Conservation (phyloP, 2,888 invertebrate genomes). For the Trachelus iudaicus region DNA sequence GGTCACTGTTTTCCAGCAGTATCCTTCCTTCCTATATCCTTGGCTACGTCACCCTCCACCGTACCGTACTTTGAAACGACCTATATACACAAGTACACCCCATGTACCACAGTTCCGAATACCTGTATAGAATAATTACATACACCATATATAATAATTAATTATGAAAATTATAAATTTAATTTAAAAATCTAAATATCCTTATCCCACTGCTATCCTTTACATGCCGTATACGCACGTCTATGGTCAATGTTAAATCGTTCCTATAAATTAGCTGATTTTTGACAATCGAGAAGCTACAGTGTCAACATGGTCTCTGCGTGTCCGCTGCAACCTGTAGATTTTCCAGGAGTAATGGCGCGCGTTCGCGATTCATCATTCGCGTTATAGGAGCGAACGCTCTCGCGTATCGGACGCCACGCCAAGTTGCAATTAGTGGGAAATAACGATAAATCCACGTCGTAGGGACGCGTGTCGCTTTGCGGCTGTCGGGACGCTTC, state of each 20-base stretch:
- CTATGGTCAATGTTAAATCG: neutral
- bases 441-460: slow-evolving; percentile 11
- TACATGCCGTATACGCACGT: no score
- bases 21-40: neutral
- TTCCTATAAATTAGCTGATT: neutral
- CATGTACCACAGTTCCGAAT: neutral
- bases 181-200: neutral
- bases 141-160: neutral
- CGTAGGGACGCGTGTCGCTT: neutral
- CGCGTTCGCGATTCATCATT: slow-evolving; percentile 4
- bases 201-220: no score
- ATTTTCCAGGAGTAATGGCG: slow-evolving; percentile 1
- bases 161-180: neutral
- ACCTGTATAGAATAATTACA: neutral
- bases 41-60: neutral
- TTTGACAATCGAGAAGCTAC: neutral
- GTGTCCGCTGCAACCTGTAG: slow-evolving; percentile 5
- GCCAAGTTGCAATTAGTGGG: slow-evolving; percentile 7
- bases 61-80: neutral
- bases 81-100: neutral
- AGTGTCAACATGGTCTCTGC: neutral
- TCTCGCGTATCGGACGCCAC: slow-evolving; percentile 7
- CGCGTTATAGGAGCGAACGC: neutral
- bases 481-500: neutral
- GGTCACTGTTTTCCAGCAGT: slow-evolving; percentile 54